phyloP scores from a whole-genome alignment of 2,888 invertebrate species.

The Belgica antarctica region DNA sequence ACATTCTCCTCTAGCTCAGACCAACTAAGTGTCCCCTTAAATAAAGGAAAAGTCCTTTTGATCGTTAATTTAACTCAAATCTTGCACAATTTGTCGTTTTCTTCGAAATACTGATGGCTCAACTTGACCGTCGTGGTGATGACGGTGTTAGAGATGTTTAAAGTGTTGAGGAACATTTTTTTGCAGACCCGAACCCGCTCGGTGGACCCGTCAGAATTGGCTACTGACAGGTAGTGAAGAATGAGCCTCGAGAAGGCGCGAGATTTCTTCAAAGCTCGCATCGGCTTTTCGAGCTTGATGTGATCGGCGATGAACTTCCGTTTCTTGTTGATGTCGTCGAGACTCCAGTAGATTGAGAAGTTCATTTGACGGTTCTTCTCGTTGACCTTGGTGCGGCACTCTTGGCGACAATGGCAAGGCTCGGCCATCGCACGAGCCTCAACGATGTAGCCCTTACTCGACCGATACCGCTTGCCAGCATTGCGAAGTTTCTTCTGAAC shows the following conservation, averaged over 20 bases:
- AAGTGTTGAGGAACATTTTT: constrained; percentile 32
- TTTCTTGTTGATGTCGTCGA: constrained; percentile 12
- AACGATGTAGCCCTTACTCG: constrained; percentile 22
- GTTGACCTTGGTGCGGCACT: constrained; percentile 15
- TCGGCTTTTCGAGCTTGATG: constrained; percentile 8
- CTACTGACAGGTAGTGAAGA: constrained; percentile 9
- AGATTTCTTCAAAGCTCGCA: constrained; percentile 29
- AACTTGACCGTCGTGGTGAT: constrained; percentile 27
- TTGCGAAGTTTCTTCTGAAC: constrained; percentile 27
- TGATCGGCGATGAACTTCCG: constrained; percentile 32
- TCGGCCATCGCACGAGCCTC: neutral
- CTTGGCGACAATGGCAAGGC: constrained; percentile 28
- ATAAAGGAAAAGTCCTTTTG: no score
- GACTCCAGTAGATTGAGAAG: constrained; percentile 26
- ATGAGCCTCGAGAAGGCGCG: constrained; percentile 27
- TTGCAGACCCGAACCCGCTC: constrained; percentile 31
- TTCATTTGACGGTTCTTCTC: constrained; percentile 32
- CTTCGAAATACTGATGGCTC: constrained; percentile 27
- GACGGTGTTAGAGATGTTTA: constrained; percentile 24
- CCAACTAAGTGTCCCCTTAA: no score
- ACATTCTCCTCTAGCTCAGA: no score
- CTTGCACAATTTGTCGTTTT: no score
- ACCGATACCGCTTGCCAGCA: constrained; percentile 26
- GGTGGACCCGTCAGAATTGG: constrained; percentile 9
- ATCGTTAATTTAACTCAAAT: no score